These are phyloP conservation scores for Adineta ricciae DNA, from an alignment of 2,888 invertebrate species.

Conservation along the genomic window DNA sequence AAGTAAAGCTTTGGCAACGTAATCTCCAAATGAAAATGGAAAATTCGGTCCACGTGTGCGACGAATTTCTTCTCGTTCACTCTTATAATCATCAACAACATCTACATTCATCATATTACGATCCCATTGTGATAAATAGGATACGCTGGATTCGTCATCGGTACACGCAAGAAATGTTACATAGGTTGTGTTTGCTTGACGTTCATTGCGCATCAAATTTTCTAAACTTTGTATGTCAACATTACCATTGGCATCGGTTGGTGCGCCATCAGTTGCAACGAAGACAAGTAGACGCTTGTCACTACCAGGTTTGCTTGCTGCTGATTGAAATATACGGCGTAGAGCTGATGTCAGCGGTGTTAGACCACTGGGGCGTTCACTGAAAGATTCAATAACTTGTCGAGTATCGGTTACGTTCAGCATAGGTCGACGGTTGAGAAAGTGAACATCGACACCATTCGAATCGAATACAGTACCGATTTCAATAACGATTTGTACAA, in stretches of 20 bases:
- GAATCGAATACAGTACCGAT: slow-evolving; percentile 28
- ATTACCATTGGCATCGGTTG: slow-evolving; percentile 26
- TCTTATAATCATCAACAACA: slow-evolving; percentile 33
- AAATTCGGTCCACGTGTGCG: not conserved
- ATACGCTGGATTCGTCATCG: slow-evolving; percentile 28
- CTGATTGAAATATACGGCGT: not conserved
- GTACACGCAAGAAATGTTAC: slow-evolving; percentile 27
- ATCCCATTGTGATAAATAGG: slow-evolving; percentile 31
- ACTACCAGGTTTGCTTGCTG: not conserved
- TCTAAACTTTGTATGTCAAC: slow-evolving; percentile 26
- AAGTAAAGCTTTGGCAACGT: slow-evolving; percentile 30
- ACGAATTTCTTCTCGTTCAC: slow-evolving; percentile 27
- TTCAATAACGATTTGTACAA: slow-evolving; percentile 26
- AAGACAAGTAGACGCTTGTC: slow-evolving; percentile 27
- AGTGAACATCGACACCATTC: slow-evolving; percentile 26
- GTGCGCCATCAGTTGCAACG: slow-evolving; percentile 32
- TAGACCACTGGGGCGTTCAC: slow-evolving; percentile 19
- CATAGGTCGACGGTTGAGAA: slow-evolving; percentile 25
- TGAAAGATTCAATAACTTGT: slow-evolving; percentile 6
- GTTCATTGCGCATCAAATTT: slow-evolving; percentile 21
- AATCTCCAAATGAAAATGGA: slow-evolving; percentile 33
- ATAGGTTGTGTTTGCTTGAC: slow-evolving; percentile 14
- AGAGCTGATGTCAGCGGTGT: slow-evolving; percentile 21
- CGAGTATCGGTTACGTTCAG: not conserved
- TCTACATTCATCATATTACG: slow-evolving; percentile 25